phyloP scores from a whole-genome alignment of 2,888 invertebrate species.

The Zele albiditarsus region DNA sequence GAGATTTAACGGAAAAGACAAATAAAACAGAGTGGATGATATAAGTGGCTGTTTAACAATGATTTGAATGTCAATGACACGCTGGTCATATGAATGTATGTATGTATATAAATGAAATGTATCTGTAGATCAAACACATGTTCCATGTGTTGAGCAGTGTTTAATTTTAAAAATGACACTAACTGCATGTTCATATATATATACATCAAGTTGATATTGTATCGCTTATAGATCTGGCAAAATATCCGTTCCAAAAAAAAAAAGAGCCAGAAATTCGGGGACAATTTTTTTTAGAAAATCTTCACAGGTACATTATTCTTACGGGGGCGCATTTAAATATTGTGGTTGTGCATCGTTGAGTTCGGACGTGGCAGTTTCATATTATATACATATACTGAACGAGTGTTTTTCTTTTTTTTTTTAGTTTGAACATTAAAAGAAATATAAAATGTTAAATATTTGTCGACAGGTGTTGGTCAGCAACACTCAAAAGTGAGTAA shows the following conservation, averaged over 20 bases:
- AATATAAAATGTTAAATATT: constrained; percentile 63
- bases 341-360: background rate
- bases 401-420: no score
- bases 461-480: constrained; percentile 65
- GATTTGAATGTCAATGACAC: background rate
- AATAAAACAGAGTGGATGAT: constrained; percentile 2
- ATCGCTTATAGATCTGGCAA: background rate
- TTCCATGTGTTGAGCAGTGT: no score
- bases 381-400: background rate
- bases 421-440: background rate
- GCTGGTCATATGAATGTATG: background rate
- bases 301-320: background rate
- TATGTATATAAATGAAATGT: background rate
- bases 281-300: background rate
- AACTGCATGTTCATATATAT: background rate
- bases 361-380: constrained; percentile 5
- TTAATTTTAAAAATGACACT: background rate
- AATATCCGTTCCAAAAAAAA: background rate
- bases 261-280: background rate
- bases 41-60: background rate
- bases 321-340: background rate
- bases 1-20: background rate
- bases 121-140: background rate
- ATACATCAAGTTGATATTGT: background rate
- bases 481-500: constrained; percentile 70